These are phyloP conservation scores for Neotoma lepida DNA, from an alignment of 2,113 vertebrate genomes.

Conservation along the genomic window DNA sequence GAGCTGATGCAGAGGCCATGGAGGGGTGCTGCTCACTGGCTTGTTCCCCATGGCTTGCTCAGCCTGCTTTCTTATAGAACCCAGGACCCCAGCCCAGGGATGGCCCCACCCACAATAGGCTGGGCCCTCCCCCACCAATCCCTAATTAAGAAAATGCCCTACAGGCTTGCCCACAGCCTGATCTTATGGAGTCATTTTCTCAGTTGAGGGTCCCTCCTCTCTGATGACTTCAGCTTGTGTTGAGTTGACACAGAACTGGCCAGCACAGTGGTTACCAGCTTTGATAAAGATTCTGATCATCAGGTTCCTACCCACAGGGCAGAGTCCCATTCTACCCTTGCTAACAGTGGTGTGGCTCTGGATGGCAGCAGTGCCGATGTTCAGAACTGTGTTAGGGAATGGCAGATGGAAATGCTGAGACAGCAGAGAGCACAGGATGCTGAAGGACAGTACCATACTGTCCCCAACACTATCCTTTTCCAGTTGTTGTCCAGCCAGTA, in stretches of 20 bases:
- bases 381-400: too few species aligned
- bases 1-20: too few species aligned
- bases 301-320: not conserved
- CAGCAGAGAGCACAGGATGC: accelerated
- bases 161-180: not conserved
- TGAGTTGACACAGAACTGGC: not conserved
- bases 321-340: not conserved
- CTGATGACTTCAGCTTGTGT: not conserved
- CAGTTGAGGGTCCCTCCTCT: not conserved
- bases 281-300: not conserved
- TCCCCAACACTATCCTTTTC: not conserved
- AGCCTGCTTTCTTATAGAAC: not conserved
- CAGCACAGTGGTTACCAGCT: not conserved
- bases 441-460: not conserved
- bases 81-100: not conserved
- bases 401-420: accelerated
- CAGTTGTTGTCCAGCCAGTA: accelerated
- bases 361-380: accelerated
- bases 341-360: accelerated
- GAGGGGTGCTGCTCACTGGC: not conserved
- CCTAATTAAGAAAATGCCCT: not conserved
- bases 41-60: not conserved
- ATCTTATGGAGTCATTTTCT: not conserved
- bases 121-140: not conserved
- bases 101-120: not conserved